These are phyloP conservation scores for Valencia hispanica DNA, from an alignment of 2,797 vertebrate genomes.

Conservation along the genomic window DNA sequence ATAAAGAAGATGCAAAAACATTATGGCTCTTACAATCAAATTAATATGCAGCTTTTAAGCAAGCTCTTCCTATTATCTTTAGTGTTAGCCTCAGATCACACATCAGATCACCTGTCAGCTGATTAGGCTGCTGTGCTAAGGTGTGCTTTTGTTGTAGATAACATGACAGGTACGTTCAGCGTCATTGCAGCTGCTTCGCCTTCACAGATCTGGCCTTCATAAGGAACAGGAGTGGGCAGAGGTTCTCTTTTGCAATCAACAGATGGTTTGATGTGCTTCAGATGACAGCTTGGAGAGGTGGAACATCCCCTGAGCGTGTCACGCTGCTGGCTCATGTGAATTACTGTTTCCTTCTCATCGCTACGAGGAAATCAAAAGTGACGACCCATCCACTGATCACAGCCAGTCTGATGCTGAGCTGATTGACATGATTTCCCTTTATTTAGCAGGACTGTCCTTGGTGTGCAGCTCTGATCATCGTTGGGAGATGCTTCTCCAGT, in stretches of 20 bases:
- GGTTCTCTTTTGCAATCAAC: constrained; percentile 56
- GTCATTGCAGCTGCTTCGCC: constrained; percentile 18
- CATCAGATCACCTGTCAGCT: neutral
- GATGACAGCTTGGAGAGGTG: constrained; percentile 80
- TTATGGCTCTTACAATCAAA: neutral
- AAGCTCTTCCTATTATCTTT: neutral
- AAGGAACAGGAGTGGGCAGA: constrained; percentile 47
- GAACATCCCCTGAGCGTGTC: constrained; percentile 72
- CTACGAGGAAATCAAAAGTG: constrained; percentile 57
- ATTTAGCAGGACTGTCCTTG: constrained; percentile 48
- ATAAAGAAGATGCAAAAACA: neutral
- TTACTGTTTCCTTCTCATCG: constrained; percentile 59
- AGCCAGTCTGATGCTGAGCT: constrained; percentile 32
- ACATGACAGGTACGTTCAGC: constrained; percentile 10
- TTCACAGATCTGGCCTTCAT: constrained; percentile 45
- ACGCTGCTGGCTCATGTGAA: constrained; percentile 68
- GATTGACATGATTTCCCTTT: constrained; percentile 71
- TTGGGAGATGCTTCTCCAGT: constrained; percentile 49
- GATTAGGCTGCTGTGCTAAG: neutral
- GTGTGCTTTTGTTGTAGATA: neutral
- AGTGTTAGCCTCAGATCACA: neutral
- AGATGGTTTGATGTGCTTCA: constrained; percentile 77
- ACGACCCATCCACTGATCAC: constrained; percentile 59
- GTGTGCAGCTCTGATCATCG: constrained; percentile 51
- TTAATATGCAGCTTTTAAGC: neutral